Evolutionary conservation across 2,113 vertebrate species (phyloP).

Genomic region (Siniperca knerii): DNA sequence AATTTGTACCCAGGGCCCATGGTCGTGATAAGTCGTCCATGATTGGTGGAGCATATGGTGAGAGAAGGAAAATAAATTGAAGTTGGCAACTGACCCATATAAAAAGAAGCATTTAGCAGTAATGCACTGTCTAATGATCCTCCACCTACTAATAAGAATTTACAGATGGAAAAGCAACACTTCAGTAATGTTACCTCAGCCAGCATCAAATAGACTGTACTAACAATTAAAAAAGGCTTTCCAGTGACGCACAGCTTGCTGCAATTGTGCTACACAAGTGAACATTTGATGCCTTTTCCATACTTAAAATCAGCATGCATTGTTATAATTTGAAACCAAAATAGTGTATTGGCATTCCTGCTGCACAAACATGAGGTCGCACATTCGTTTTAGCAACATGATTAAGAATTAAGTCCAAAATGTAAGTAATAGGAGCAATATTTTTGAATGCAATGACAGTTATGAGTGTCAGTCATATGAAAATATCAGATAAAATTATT

Average conservation of each 20-base stretch:
- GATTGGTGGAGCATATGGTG: neutral
- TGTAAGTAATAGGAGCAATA: neutral
- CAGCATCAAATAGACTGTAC: neutral
- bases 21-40: neutral
- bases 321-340: neutral
- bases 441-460: neutral
- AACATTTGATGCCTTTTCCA: constrained; percentile 1
- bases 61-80: constrained; percentile 1
- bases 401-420: neutral
- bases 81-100: constrained; percentile 18
- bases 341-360: neutral
- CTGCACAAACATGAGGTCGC: neutral
- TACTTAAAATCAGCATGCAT: neutral
- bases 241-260: neutral
- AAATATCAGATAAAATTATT: neutral
- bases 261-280: neutral
- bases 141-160: neutral
- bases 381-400: neutral
- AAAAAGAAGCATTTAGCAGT: constrained; percentile 4
- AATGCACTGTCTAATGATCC: constrained; percentile 19
- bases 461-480: neutral
- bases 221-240: constrained; percentile 7
- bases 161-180: constrained; percentile 35
- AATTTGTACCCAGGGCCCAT: neutral
- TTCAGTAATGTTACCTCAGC: constrained; percentile 12